These are phyloP conservation scores for Trachelus troglodyta DNA, from an alignment of 2,888 invertebrate genomes.

Conservation along the genomic window DNA sequence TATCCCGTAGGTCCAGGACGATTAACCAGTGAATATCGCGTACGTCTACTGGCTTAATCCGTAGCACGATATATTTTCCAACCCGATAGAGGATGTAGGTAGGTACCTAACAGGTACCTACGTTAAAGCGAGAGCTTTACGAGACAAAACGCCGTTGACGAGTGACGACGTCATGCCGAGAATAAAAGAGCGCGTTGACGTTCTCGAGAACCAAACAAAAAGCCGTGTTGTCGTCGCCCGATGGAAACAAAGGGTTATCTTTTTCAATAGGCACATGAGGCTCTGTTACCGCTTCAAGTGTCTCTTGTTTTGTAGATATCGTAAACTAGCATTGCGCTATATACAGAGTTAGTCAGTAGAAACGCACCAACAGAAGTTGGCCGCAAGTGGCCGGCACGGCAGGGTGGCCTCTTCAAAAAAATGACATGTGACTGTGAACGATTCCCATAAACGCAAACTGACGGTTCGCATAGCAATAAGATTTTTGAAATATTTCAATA, in stretches of 20 bases:
- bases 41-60: background rate
- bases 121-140: background rate
- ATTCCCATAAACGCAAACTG: too few relatives aligned
- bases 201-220: background rate
- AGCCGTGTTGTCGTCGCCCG: background rate
- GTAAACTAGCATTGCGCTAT: background rate
- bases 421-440: too few relatives aligned
- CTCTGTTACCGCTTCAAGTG: background rate
- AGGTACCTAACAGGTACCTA: background rate
- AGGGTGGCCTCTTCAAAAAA: too few relatives aligned
- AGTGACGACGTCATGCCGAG: background rate
- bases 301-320: background rate
- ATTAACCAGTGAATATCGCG: constrained; percentile 28
- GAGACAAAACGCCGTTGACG: constrained; percentile 1
- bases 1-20: constrained; percentile 9
- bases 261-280: constrained; percentile 16
- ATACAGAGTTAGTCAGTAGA: too few relatives aligned
- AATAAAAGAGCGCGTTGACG: background rate
- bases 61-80: background rate
- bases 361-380: too few relatives aligned
- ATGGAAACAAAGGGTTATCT: constrained; percentile 19
- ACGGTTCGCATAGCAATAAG: too few relatives aligned
- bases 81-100: background rate
- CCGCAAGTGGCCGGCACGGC: too few relatives aligned
- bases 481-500: too few relatives aligned